Base-by-base conservation (phyloP, 2,888 invertebrate genomes). In the Theodoxus fluviatilis region DNA sequence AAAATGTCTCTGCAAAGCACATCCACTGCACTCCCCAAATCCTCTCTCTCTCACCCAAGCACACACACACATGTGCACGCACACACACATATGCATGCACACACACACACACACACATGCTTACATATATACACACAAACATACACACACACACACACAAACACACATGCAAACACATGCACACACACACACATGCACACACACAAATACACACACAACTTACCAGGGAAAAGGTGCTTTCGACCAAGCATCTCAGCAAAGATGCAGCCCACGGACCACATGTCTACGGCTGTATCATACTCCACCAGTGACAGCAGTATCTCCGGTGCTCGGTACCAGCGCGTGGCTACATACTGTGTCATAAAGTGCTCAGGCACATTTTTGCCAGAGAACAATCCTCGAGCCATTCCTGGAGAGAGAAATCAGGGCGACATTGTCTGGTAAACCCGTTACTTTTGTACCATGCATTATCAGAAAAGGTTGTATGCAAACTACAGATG, bases 201-300 rank as follows among this genome's bases (percentile, higher is more conserved):
- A 61, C 4, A 12, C 12, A 61, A 31, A 9, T n/a, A 59, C 18
- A 52, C 3, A 37, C 3, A 28, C 15, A n/a, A 67, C 52, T 31
- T 71, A 83, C 86, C 88, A 70, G 89, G 88, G 77, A 89, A 89
- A 0, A 89, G 78, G 74, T 88, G 88, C 68, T 87, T 86, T n/a
- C 89, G 79, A 43, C 87, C 86, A 52, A 89, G 80, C 87, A 89
- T 87, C 76, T 89, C 89, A 7, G 88, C 89, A 75, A 89, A 87
- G 40, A 89, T 89, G 77, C 89, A 89, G 15, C 89, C 89, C 0
- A 87, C 87, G 22, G 88, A 88, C 89, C 89, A 89, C 77, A 89
- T 84, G 73, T 89, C 89, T 0, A 89, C 87, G 67, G 87, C 87
- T 3, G 85, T 83, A 52, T 87, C 85, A 76, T 89, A 89, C 49